Evolutionary conservation across 2,113 vertebrate genomes (phyloP), one percentile per base, ranked within the genome.

Genomic region (Cyprinus carpio): DNA sequence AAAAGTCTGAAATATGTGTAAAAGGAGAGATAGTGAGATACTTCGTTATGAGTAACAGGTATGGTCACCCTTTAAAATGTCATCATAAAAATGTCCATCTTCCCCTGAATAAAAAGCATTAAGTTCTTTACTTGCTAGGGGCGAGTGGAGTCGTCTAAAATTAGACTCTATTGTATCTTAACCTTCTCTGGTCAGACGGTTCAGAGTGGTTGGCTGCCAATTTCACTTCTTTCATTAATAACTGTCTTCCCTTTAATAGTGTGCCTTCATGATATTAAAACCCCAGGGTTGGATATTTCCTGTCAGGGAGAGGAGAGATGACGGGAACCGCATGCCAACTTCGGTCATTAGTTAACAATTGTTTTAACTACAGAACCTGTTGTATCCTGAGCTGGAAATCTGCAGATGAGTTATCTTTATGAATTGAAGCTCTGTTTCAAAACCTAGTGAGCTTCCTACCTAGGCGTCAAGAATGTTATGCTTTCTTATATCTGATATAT

Each of bases 211-310:
- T 82, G 79, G 80, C 87, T 88, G 87, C 87, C 83, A 80, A 85
- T 85, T 89, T 85, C 77, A 49, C 76, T 80, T 87, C 72, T 84
- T 67, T 83, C 84, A 81, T 84, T 89, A 84, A 89, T 89, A 89
- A 81, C 75, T 75, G 72, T 79, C 87, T 88, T 84, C 27, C 43
- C 80, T 83, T 81, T 71, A 84, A 83, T 81, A 84, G 58, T 77
- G 60, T 58, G 82, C 74, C 64, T 84, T 69, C 54, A 64, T 71
- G 54, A 79, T 76, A 81, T 60, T 75, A 83, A 87, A 81, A 85
- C 72, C 81, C 43, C 76, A 84, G 87, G 78, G 82, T 74, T 86
- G 77, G 81, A 81, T 15, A 65, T 83, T 75, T 75, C 82, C 56
- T 85, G 62, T 85, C 89, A 84, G 75, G 8, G 6, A 76, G 62